Evolutionary conservation across 2,113 vertebrate species (phyloP).

Genomic region (Notechis scutatus): DNA sequence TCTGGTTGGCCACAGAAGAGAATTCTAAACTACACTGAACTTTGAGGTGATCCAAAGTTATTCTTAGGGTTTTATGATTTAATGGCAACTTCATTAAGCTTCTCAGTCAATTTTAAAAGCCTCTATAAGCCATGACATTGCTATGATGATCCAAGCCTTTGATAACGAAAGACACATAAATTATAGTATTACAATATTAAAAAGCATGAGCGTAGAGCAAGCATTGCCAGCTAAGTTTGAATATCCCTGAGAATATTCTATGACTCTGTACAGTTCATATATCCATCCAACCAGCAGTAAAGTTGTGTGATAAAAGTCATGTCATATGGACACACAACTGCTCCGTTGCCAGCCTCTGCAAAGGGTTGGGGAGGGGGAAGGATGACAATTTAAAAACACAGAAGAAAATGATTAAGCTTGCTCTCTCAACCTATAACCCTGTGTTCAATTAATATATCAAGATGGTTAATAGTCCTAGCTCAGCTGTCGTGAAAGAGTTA

Average conservation of each 20-base stretch:
- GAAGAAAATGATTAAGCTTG: not conserved
- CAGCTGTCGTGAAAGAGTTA: not conserved
- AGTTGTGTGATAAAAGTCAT: not conserved
- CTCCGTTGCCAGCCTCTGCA: not conserved
- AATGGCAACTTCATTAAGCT: conserved; percentile 9
- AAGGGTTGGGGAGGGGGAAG: not conserved
- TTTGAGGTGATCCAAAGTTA: not conserved
- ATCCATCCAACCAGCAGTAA: not conserved
- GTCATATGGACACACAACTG: not conserved
- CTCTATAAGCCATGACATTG: not conserved
- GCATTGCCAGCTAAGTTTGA: not conserved
- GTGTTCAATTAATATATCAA: no score
- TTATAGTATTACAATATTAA: not conserved
- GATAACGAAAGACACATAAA: conserved; percentile 6
- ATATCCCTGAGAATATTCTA: conserved; percentile 2
- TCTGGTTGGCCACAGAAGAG: not conserved
- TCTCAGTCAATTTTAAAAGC: not conserved
- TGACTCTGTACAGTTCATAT: not conserved
- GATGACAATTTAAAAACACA: not conserved
- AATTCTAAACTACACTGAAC: not conserved
- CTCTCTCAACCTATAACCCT: not conserved
- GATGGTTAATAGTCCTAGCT: not conserved
- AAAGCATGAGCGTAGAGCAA: not conserved
- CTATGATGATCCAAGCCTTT: not conserved
- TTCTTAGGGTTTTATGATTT: not conserved